Percentiles rank a stretch among this genome's conserved stretches.
These are phyloP conservation scores for Galagoides demidoff DNA, from an alignment of 2,797 vertebrate genomes.

Conservation along the genomic window DNA sequence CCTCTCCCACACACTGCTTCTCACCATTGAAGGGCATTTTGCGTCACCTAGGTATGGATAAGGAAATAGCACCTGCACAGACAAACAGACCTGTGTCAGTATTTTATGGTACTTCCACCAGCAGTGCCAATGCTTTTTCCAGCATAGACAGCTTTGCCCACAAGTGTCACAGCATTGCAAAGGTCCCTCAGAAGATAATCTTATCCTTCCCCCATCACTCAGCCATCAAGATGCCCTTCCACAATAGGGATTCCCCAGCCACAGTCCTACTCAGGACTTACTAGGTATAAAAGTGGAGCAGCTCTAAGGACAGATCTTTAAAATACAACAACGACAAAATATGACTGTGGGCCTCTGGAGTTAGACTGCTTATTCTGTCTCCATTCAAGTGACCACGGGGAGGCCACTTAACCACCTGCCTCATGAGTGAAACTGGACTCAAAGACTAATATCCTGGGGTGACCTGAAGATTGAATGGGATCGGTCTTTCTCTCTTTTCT, in stretches of 20 bases:
- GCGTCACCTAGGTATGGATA: constrained; percentile 71
- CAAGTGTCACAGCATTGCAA: background rate
- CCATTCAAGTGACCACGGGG: background rate
- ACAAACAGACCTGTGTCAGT: constrained; percentile 56
- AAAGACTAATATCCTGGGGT: background rate
- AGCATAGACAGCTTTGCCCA: background rate
- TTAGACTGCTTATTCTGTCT: background rate
- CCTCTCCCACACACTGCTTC: constrained; percentile 89
- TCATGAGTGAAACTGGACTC: background rate
- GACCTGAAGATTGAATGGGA: background rate
- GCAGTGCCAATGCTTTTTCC: background rate
- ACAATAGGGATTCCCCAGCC: background rate
- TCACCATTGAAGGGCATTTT: constrained; percentile 94
- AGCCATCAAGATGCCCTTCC: background rate
- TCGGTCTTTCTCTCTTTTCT: background rate
- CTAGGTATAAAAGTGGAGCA: background rate
- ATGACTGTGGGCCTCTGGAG: background rate
- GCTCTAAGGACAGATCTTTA: background rate
- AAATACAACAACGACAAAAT: background rate
- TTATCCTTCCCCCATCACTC: background rate
- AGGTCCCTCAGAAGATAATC: background rate
- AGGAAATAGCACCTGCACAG: constrained; percentile 77
- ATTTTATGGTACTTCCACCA: background rate
- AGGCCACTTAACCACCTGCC: constrained; percentile 7
- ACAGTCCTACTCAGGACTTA: background rate